phyloP scores from a whole-genome alignment of 2,113 vertebrate species.

The Alces alces region DNA sequence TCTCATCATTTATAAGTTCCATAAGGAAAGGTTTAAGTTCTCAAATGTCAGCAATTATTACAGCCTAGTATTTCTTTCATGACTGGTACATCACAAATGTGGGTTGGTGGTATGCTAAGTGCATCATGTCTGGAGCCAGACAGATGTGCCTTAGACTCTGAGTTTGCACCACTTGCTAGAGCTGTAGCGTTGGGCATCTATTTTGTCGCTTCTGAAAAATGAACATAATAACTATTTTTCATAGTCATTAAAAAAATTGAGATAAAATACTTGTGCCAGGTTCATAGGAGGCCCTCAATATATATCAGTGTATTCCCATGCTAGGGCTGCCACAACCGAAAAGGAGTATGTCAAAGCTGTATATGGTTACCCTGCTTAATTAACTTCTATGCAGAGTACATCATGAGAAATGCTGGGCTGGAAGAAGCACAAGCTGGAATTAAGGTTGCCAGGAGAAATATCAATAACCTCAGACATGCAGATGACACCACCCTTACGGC shows the following conservation, averaged over 20 bases:
- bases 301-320: background rate
- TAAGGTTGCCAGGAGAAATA: background rate
- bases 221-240: background rate
- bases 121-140: background rate
- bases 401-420: background rate
- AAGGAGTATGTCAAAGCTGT: background rate
- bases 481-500: background rate
- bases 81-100: background rate
- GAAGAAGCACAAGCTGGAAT: background rate
- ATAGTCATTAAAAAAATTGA: background rate
- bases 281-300: background rate
- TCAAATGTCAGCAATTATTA: slow-evolving; percentile 21
- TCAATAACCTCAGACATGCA: background rate
- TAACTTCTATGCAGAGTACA: background rate
- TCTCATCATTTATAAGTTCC: slow-evolving; percentile 36
- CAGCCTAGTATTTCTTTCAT: background rate
- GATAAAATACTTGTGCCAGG: background rate
- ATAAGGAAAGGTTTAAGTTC: slow-evolving; percentile 48
- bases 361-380: background rate
- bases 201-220: background rate
- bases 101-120: background rate
- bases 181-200: background rate
- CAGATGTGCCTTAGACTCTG: background rate
- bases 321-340: background rate
- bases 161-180: background rate